Evolutionary conservation across 2,113 vertebrate species (phyloP).

Genomic region (Okapia johnstoni): DNA sequence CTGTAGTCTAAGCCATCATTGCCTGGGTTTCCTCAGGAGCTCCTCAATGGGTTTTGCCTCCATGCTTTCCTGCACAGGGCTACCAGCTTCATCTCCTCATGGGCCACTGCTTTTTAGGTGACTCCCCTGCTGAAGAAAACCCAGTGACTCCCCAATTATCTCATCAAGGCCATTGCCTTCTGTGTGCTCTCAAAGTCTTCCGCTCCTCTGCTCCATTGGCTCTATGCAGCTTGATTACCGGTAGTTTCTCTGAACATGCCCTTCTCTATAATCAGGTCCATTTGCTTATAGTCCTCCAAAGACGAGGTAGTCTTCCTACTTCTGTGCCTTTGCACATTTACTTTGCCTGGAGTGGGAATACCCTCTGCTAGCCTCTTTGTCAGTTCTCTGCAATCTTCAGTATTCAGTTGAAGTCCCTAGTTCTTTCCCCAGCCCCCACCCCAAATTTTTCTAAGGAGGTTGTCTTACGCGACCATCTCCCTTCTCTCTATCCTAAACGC

Average conservation of each 20-base stretch:
- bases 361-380: not conserved
- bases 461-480: not conserved
- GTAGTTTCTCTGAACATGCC: rapidly evolving
- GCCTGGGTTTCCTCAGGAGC: conserved; percentile 8
- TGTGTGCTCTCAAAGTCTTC: not conserved
- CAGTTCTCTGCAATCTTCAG: not conserved
- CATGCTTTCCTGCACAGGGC: not conserved
- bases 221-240: not conserved
- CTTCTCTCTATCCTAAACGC: not conserved
- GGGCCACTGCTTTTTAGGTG: not conserved
- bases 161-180: not conserved
- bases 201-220: not conserved
- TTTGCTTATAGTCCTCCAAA: not conserved
- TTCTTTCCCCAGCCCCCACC: no score
- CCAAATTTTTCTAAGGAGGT: not conserved
- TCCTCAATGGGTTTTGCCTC: not conserved
- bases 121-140: not conserved
- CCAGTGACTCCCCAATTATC: not conserved
- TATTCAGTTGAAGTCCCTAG: not conserved
- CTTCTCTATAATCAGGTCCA: not conserved
- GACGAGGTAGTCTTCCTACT: not conserved
- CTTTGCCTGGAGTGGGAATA: not conserved
- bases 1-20: conserved; percentile 7
- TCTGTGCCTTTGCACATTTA: not conserved
- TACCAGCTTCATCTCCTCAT: not conserved